phyloP scores from a whole-genome alignment of 2,888 invertebrate genomes.

The Abscondita cerata region DNA sequence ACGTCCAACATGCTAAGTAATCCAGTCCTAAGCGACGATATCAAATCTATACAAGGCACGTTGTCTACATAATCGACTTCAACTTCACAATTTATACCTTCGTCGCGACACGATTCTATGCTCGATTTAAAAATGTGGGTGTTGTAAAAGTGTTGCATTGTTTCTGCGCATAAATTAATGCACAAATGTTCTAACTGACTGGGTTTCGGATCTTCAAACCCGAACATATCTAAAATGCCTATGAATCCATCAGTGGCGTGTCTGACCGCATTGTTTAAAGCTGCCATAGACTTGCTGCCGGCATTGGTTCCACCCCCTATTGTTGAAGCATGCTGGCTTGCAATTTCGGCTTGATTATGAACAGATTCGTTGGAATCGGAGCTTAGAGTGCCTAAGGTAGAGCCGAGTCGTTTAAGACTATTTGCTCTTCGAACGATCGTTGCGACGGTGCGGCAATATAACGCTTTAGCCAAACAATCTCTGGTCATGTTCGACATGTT shows the following conservation, averaged over 20 bases:
- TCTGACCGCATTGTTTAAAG: constrained; percentile 88
- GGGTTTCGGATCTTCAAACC: constrained; percentile 91
- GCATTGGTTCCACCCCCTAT: constrained; percentile 74
- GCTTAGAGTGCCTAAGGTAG: constrained; percentile 82
- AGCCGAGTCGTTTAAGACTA: constrained; percentile 85
- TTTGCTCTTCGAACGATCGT: constrained; percentile 93
- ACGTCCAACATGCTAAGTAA: constrained; percentile 91
- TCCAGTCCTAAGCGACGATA: constrained; percentile 91
- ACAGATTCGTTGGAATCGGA: constrained; percentile 93
- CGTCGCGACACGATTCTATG: constrained; percentile 92
- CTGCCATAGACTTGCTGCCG: constrained; percentile 91
- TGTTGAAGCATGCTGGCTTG: constrained; percentile 85
- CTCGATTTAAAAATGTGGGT: constrained; percentile 95
- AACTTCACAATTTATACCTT: constrained; percentile 87
- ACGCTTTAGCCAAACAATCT: constrained; percentile 88
- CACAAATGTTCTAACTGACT: constrained; percentile 92
- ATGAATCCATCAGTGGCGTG: constrained; percentile 96
- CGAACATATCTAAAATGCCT: constrained; percentile 96
- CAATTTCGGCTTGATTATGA: constrained; percentile 84
- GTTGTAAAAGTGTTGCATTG: constrained; percentile 98
- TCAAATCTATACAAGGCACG: constrained; percentile 94
- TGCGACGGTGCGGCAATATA: constrained; percentile 93
- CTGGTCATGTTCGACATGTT: constrained; percentile 88
- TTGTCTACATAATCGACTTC: constrained; percentile 95
- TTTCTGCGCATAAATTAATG: constrained; percentile 94